Evolutionary conservation across 2,888 invertebrate genomes (phyloP).

Genomic region (Caenorhabditis doughertyi): DNA sequence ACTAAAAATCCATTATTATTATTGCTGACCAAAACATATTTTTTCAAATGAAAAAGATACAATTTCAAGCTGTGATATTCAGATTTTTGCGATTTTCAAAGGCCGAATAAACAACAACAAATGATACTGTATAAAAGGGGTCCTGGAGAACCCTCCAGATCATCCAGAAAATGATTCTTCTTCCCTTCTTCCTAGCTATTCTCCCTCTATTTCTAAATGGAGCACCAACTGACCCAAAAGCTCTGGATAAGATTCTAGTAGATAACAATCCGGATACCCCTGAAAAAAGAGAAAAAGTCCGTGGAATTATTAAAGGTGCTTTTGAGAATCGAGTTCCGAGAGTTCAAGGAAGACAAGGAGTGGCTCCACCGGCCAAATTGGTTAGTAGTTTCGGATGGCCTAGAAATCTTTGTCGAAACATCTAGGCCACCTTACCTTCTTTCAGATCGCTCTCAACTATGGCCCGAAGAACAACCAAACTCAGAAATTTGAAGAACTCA

Average conservation of each 20-base stretch:
- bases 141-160: too few species aligned
- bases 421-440: neutral
- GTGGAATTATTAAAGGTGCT: slow-evolving; percentile 29
- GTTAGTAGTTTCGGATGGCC: neutral
- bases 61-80: neutral
- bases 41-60: neutral
- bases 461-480: slow-evolving; percentile 42
- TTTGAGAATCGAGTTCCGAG: slow-evolving; percentile 40
- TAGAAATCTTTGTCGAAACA: too few species aligned
- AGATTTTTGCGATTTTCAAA: neutral
- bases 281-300: slow-evolving; percentile 48
- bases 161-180: neutral
- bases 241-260: slow-evolving; percentile 53
- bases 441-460: slow-evolving; percentile 30
- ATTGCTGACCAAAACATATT: neutral
- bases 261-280: slow-evolving; percentile 51
- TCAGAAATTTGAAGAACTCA: slow-evolving; percentile 35
- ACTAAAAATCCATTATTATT: neutral
- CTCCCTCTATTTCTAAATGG: neutral
- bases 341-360: slow-evolving; percentile 47
- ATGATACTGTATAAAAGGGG: neutral
- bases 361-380: slow-evolving; percentile 11
- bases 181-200: neutral
- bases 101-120: neutral
- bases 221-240: slow-evolving; percentile 24